Percentiles rank a stretch among this genome's conserved stretches.
These are phyloP conservation scores for Alethe castanea DNA, from an alignment of 2,113 vertebrate genomes.

Conservation along the genomic window DNA sequence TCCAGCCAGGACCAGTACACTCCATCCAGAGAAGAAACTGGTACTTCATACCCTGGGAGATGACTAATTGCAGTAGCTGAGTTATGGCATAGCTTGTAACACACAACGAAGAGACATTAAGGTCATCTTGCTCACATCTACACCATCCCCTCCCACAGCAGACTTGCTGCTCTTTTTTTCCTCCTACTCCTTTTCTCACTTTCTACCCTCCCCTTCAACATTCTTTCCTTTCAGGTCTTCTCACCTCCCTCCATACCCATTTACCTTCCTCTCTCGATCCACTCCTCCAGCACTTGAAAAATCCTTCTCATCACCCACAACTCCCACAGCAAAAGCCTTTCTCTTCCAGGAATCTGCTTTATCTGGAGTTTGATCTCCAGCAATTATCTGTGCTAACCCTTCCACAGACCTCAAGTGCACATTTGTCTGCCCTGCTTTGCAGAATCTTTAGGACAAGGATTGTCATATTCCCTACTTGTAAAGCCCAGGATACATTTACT, in stretches of 20 bases:
- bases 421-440: background rate
- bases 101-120: conserved; percentile 1
- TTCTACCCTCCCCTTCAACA: conserved; percentile 27
- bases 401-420: background rate
- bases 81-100: conserved; percentile 34
- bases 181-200: conserved; percentile 42
- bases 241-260: background rate
- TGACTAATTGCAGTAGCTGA: conserved; percentile 48
- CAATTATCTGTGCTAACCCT: background rate
- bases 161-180: conserved; percentile 24
- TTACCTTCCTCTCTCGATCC: background rate
- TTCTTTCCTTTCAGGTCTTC: conserved; percentile 39
- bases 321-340: background rate
- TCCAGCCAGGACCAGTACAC: background rate
- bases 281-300: background rate
- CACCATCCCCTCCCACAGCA: conserved; percentile 39
- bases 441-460: background rate
- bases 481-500: background rate
- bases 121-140: conserved; percentile 55
- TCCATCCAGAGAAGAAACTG: background rate
- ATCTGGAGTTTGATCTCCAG: background rate
- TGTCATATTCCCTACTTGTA: background rate
- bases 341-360: background rate
- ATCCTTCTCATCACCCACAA: background rate
- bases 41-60: background rate